Conservation (phyloP, 35 echinoderm and acorn worm genomes). For the Strongylocentrotus purpuratus region DNA sequence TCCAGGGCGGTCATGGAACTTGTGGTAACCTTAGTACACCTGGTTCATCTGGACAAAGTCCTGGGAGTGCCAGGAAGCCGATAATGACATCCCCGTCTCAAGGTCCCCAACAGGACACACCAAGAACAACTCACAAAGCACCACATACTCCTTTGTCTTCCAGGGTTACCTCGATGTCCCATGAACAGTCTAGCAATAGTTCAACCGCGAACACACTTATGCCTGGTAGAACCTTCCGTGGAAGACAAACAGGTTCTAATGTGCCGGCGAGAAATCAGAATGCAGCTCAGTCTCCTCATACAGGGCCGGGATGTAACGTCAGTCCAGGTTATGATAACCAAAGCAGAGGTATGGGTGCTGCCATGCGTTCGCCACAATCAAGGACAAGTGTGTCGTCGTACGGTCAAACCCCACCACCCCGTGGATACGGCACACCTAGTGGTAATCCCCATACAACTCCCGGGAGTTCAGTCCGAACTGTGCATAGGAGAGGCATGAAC, state of each 20-base stretch:
- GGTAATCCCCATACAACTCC: neutral
- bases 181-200: neutral
- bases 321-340: neutral
- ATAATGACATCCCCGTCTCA: neutral
- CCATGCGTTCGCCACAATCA: no score
- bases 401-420: neutral
- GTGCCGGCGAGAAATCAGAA: neutral
- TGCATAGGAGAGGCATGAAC: neutral
- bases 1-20: neutral
- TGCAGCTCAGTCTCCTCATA: neutral
- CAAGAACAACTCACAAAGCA: neutral
- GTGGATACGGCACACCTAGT: neutral
- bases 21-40: no score
- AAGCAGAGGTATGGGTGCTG: neutral
- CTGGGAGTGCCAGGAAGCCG: neutral
- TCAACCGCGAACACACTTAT: neutral
- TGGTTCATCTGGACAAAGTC: no score
- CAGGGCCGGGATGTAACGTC: neutral
- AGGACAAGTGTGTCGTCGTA: neutral
- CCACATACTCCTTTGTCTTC: neutral
- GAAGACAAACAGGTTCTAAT: neutral
- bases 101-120: neutral
- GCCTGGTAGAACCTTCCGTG: neutral
- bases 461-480: neutral
- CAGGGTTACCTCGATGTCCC: neutral